phyloP scores from a whole-genome alignment of 1,140 invertebrate genomes.

The Drosophila serrata region DNA sequence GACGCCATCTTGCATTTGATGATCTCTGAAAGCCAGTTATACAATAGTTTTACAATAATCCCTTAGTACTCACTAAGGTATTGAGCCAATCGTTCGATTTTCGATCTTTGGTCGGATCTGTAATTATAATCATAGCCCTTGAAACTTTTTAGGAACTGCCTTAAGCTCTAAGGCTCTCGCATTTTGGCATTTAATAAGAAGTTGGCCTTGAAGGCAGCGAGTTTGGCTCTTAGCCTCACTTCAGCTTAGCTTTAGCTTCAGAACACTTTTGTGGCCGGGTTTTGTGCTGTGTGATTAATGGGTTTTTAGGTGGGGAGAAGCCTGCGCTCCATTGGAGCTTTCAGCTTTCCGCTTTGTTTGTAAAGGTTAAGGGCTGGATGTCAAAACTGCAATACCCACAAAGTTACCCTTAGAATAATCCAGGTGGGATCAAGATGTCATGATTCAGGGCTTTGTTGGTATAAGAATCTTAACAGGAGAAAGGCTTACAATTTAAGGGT shows the following conservation, averaged over 20 bases:
- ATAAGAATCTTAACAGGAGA: background rate
- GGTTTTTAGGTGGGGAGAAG: conserved; percentile 15
- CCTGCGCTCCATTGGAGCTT: conserved; percentile 15
- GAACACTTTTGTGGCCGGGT: conserved; percentile 21
- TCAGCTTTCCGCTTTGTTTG: conserved; percentile 3
- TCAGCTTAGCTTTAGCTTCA: conserved; percentile 17
- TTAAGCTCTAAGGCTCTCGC: conserved; percentile 49
- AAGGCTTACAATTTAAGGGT: background rate
- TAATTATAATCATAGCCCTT: conserved; percentile 61
- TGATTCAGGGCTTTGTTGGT: conserved; percentile 1
- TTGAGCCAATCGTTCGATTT: conserved; percentile 1
- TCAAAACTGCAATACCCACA: conserved; percentile 5
- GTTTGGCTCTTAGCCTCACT: conserved; percentile 38
- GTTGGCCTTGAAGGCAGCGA: conserved; percentile 77
- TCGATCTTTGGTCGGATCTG: conserved; percentile 23
- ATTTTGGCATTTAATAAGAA: conserved; percentile 82
- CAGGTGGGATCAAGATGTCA: conserved; percentile 6
- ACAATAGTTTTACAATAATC: conserved; percentile 29
- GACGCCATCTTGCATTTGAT: conserved; percentile 70
- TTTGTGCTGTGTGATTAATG: conserved; percentile 35
- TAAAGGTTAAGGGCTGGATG: background rate
- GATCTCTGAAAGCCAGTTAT: conserved; percentile 43
- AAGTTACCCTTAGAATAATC: background rate
- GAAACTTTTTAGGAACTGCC: conserved; percentile 35
- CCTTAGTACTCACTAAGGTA: background rate